These are phyloP conservation scores for Nemotelus pantherinus DNA, from an alignment of 2,888 invertebrate genomes.

Conservation along the genomic window DNA sequence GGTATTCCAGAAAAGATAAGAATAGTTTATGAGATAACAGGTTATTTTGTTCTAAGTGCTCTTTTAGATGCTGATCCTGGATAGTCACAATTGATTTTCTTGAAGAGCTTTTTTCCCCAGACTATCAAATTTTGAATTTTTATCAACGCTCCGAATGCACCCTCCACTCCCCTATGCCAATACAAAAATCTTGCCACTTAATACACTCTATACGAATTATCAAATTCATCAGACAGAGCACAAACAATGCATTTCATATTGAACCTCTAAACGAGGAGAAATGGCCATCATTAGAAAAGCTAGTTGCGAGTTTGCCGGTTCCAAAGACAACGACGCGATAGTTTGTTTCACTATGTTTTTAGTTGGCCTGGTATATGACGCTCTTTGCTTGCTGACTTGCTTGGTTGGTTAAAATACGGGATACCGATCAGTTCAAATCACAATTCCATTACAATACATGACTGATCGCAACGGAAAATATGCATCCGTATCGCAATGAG, in stretches of 20 bases:
- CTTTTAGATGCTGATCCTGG: too few species aligned
- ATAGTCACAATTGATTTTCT: too few species aligned
- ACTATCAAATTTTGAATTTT: background rate
- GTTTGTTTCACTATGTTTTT: slow-evolving; percentile 1
- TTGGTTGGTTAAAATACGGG: slow-evolving; percentile 33
- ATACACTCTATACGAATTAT: slow-evolving; percentile 36
- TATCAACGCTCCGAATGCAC: background rate
- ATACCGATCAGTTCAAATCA: slow-evolving; percentile 38
- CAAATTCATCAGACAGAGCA: slow-evolving; percentile 43
- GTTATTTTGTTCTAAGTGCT: too few species aligned
- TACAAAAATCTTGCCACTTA: slow-evolving; percentile 15
- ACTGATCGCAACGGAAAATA: slow-evolving; percentile 27
- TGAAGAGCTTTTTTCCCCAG: too few species aligned
- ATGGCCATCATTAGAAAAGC: slow-evolving; percentile 42
- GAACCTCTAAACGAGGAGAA: slow-evolving; percentile 42
- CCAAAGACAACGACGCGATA: too few species aligned
- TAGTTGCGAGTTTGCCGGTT: background rate
- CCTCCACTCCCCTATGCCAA: slow-evolving; percentile 1
- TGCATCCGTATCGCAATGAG: slow-evolving; percentile 40
- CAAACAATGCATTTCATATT: slow-evolving; percentile 43
- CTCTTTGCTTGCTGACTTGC: background rate
- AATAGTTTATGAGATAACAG: too few species aligned
- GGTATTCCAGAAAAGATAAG: too few species aligned
- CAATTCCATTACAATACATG: slow-evolving; percentile 39
- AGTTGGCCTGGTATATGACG: background rate